Base-by-base conservation (phyloP, 2,113 vertebrate genomes). In the Apistogramma diplotaenia region DNA sequence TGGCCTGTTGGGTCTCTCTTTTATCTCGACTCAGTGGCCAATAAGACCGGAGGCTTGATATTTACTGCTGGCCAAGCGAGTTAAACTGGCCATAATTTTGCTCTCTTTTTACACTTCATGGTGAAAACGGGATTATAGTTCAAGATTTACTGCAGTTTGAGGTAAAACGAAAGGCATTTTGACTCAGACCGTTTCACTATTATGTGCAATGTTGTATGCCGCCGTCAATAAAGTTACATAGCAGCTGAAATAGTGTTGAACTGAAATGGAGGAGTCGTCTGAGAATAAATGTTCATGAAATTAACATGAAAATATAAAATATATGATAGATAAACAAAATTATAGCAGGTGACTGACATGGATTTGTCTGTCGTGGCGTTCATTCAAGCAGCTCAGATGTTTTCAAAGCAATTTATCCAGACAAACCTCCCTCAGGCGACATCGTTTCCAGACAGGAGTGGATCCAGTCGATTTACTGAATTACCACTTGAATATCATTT, bases 61-160 rank as follows among this genome's bases (percentile, higher is more conserved):
- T 93, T 94, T 91, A 92, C 83, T 88, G 65, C 82, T 79, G 88
- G 85, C 87, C 87, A 88, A 72, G 54, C 23, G 76, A 88, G 80
- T 87, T 70, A 89, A 84, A 85, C 27, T 61, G 49, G 58, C 56
- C 51, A 53, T 23, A 80, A 67, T 56, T 82, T 83, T 81, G 23
- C 37, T 72, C 35, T 74, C 9, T 37, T 21, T 76, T 80, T 86
- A 77, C 73, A 56, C 46, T 54, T 55, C 54, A 72, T 1, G 19
- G 33, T 49, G 18, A 74, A 72, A 89, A 75, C 65, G 8, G 37
- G 70, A 56, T 79, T 76, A 27, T 21, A 49, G 31, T 55, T 67
- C 27, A 11, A 67, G 19, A 60, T 84, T 83, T 83, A 40, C 21
- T 27, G 37, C 53, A 25, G 55, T 49, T 75, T 4, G n/a, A 78